A percentile compares a stretch with the other conserved stretches of the same genome.
These are phyloP conservation scores for Dolichotis patagonum DNA, from an alignment of 2,113 vertebrate genomes.

Conservation along the genomic window DNA sequence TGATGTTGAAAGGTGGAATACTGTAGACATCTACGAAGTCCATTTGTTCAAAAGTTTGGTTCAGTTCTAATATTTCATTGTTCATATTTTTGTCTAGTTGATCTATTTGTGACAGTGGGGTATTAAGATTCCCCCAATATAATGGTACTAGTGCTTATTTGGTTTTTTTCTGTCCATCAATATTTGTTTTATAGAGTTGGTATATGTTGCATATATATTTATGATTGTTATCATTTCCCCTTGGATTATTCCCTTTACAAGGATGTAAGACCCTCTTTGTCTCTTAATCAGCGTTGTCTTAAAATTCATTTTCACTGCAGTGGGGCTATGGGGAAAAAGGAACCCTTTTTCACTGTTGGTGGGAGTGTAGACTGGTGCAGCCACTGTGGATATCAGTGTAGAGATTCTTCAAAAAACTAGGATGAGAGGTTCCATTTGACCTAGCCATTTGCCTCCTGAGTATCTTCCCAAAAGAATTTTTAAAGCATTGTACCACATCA, in stretches of 20 bases:
- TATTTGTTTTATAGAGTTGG: background rate
- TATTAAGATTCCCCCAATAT: background rate
- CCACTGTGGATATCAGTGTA: background rate
- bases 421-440: background rate
- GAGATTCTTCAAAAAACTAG: background rate
- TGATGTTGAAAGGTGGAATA: background rate
- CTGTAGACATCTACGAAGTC: background rate
- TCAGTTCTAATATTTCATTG: background rate
- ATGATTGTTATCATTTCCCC: background rate
- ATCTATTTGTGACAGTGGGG: background rate
- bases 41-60: background rate
- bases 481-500: background rate
- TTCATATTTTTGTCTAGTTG: background rate
- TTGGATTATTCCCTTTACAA: background rate
- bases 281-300: background rate
- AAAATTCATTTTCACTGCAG: background rate
- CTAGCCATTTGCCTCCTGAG: background rate
- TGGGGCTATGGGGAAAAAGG: background rate
- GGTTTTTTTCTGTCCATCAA: background rate
- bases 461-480: background rate
- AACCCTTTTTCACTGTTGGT: background rate
- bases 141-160: background rate
- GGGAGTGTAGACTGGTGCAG: background rate
- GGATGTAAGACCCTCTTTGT: background rate
- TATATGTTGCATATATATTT: background rate